These are phyloP conservation scores for Neuroterus valhalla DNA, from an alignment of 1,140 invertebrate genomes.

Conservation along the genomic window DNA sequence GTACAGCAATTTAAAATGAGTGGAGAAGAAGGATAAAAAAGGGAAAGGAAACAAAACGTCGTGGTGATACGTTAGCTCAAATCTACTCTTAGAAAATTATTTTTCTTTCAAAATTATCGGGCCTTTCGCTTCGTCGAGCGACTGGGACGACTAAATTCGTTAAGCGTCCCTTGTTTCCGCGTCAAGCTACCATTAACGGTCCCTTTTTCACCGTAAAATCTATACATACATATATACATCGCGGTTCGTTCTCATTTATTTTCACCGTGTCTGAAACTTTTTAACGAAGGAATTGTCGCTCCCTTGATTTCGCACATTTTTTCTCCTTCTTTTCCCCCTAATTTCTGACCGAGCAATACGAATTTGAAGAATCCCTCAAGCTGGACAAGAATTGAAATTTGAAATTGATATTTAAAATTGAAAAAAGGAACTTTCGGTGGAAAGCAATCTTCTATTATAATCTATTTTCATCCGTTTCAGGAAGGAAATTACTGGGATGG, in stretches of 20 bases:
- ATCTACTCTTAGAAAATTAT: conserved; percentile 71
- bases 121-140: conserved; percentile 59
- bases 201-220: conserved; percentile 47
- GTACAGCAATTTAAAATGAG: conserved; percentile 4
- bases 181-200: conserved; percentile 52
- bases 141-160: conserved; percentile 67
- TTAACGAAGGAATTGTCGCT: conserved; percentile 36
- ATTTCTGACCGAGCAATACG: conserved; percentile 33
- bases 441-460: background rate
- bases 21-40: background rate
- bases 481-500: background rate
- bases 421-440: background rate
- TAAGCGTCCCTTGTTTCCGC: conserved; percentile 69
- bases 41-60: conserved; percentile 15
- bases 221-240: conserved; percentile 47
- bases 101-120: conserved; percentile 72
- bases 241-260: conserved; percentile 53
- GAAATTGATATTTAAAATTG: background rate
- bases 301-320: conserved; percentile 27
- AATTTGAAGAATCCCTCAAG: background rate
- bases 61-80: conserved; percentile 43
- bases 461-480: background rate
- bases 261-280: conserved; percentile 42
- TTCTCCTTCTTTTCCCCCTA: conserved; percentile 33
- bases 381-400: background rate